phyloP scores from a whole-genome alignment of 2,888 invertebrate genomes.

The Tortrix viridana region DNA sequence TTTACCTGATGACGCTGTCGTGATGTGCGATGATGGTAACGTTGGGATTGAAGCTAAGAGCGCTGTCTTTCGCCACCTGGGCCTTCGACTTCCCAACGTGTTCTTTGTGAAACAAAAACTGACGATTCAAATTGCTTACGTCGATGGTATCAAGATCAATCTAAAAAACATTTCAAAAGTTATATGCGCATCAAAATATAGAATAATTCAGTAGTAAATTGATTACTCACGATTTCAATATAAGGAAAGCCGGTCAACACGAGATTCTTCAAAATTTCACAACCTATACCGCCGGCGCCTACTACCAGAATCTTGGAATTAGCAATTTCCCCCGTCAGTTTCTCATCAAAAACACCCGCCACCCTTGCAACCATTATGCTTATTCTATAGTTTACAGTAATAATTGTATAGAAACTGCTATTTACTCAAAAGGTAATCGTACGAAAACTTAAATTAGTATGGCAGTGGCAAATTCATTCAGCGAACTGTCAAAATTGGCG shows the following conservation, averaged over 20 bases:
- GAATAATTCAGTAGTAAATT: conserved; percentile 15
- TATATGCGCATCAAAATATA: conserved; percentile 12
- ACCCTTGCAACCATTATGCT: conserved; percentile 87
- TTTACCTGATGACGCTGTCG: conserved; percentile 96
- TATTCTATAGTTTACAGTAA: conserved; percentile 41
- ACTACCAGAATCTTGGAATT: conserved; percentile 92
- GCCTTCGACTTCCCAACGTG: conserved; percentile 99
- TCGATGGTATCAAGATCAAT: conserved; percentile 99
- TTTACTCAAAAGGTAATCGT: conserved; percentile 23
- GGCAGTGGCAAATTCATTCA: conserved; percentile 49
- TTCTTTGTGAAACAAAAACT: conserved; percentile 99
- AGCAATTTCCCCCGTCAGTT: conserved; percentile 86
- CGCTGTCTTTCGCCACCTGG: conserved; percentile 94
- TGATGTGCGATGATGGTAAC: conserved; percentile 95
- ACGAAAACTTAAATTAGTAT: conserved; percentile 31
- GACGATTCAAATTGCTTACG: conserved; percentile 98
- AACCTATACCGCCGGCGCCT: conserved; percentile 99
- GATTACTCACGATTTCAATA: conserved; percentile 94
- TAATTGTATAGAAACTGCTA: conserved; percentile 24
- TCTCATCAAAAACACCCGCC: conserved; percentile 86
- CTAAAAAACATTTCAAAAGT: conserved; percentile 82
- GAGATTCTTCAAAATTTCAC: conserved; percentile 98
- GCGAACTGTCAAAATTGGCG: conserved; percentile 67
- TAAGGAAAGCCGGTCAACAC: conserved; percentile 96
- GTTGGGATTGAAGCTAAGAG: conserved; percentile 93